A percentile compares a stretch with the other conserved stretches of the same genome.
These are phyloP conservation scores for Noctilio leporinus DNA, from an alignment of 2,113 vertebrate genomes.

Conservation along the genomic window DNA sequence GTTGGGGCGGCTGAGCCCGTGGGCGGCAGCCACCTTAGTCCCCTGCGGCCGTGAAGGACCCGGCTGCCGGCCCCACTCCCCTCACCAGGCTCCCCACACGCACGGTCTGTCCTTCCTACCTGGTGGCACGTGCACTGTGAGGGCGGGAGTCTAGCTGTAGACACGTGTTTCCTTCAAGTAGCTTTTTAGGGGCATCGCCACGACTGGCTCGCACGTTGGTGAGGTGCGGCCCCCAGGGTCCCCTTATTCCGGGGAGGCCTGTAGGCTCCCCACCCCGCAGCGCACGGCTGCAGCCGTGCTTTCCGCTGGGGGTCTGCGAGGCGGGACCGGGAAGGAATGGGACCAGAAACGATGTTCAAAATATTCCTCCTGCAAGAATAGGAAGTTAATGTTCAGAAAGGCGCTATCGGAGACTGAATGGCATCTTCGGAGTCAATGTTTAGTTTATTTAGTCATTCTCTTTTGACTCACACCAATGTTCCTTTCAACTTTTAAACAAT, in stretches of 20 bases:
- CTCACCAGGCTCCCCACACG: background rate
- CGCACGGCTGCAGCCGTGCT: background rate
- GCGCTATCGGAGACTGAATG: conserved; percentile 33
- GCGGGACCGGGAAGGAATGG: too few relatives aligned
- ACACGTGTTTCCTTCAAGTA: background rate
- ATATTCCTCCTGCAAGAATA: background rate
- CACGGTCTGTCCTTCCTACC: background rate
- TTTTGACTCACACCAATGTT: background rate
- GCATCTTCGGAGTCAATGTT: conserved; percentile 41
- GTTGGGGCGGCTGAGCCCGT: background rate
- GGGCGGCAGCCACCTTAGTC: background rate
- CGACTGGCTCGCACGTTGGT: background rate
- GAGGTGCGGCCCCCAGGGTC: conserved; percentile 18
- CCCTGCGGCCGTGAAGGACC: background rate
- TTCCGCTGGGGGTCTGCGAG: background rate
- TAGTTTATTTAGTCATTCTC: background rate
- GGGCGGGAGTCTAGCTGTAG: background rate
- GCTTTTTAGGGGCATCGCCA: background rate
- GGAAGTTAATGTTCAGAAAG: conserved; percentile 24
- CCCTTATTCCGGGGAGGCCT: background rate
- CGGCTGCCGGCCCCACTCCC: too few relatives aligned
- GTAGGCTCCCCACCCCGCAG: too few relatives aligned
- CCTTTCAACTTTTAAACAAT: background rate
- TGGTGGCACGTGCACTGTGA: background rate
- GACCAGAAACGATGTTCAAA: conserved; percentile 22